These are phyloP conservation scores for Eulithis testata DNA, from an alignment of 2,888 invertebrate species.

Conservation along the genomic window DNA sequence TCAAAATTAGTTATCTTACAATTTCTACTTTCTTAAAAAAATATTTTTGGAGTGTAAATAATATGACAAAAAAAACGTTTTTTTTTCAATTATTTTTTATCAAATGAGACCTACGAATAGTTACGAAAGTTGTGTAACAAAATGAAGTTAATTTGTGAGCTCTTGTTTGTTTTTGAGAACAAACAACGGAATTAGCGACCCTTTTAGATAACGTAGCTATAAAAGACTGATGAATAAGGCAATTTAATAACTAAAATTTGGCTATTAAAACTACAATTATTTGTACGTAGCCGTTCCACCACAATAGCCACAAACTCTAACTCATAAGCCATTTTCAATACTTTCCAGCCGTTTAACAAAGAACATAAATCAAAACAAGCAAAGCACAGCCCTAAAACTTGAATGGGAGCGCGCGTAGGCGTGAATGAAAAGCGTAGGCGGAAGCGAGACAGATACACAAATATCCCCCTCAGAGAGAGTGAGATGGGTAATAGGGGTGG, in stretches of 20 bases:
- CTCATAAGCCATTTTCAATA: conserved; percentile 17
- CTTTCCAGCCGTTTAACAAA: conserved; percentile 32
- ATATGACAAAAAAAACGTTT: background rate
- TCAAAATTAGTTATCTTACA: too few relatives aligned
- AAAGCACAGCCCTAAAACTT: conserved; percentile 54
- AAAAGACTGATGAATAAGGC: too few relatives aligned
- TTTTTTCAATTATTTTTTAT: background rate
- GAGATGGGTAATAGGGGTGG: conserved; percentile 34
- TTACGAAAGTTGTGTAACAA: conserved; percentile 1
- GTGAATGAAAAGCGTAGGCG: conserved; percentile 71
- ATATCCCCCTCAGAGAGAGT: background rate
- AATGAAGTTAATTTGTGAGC: background rate
- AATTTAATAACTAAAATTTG: too few relatives aligned
- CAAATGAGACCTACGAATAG: background rate
- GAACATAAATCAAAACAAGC: conserved; percentile 48
- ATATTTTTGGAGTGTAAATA: too few relatives aligned
- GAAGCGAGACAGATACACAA: conserved; percentile 41
- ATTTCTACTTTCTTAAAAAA: too few relatives aligned
- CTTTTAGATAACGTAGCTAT: too few relatives aligned
- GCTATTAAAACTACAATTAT: too few relatives aligned
- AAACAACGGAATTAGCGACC: too few relatives aligned
- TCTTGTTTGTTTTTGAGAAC: too few relatives aligned
- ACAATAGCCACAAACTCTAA: conserved; percentile 9
- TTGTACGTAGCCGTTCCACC: conserved; percentile 12
- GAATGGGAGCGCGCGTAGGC: conserved; percentile 67